A percentile compares a stretch with the other conserved stretches of the same genome.
Conservation (phyloP, 2,888 invertebrate species). For the Lomographa bimaculata region DNA sequence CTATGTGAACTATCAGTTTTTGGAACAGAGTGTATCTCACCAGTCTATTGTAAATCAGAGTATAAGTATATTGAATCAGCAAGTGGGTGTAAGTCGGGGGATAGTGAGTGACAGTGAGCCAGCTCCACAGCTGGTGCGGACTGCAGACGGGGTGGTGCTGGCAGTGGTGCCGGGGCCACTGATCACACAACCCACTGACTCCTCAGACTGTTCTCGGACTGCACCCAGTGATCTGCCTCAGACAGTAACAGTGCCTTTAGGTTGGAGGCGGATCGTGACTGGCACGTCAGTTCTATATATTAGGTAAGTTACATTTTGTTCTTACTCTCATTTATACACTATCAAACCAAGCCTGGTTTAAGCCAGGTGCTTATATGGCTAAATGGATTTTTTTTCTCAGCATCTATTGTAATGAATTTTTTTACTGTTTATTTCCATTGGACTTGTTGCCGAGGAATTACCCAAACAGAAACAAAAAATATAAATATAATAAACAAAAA, state of each 20-base stretch:
- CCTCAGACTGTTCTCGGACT: slow-evolving; percentile 59
- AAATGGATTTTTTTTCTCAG: too few species aligned
- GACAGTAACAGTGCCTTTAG: slow-evolving; percentile 75
- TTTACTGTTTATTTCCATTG: too few species aligned
- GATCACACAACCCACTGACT: slow-evolving; percentile 51
- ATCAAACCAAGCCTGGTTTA: too few species aligned
- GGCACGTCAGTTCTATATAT: slow-evolving; percentile 71
- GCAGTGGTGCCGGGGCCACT: slow-evolving; percentile 68
- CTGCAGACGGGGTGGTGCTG: slow-evolving; percentile 74
- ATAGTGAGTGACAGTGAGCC: slow-evolving; percentile 59
- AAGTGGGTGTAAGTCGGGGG: slow-evolving; percentile 71
- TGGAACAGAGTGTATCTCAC: slow-evolving; percentile 80
- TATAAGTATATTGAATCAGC: slow-evolving; percentile 79
- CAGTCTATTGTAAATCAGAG: slow-evolving; percentile 80
- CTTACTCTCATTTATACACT: background rate
- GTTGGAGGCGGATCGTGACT: slow-evolving; percentile 76
- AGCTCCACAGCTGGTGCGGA: slow-evolving; percentile 69
- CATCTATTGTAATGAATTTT: too few species aligned
- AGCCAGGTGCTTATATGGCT: too few species aligned
- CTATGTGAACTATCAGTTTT: slow-evolving; percentile 79
- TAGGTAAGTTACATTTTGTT: slow-evolving; percentile 51
- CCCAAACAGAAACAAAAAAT: too few species aligned
- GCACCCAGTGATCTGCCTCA: slow-evolving; percentile 67
- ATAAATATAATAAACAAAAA: too few species aligned
- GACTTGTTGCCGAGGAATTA: too few species aligned